Evolutionary conservation across 2,113 vertebrate species (phyloP), one percentile per base, ranked within the genome.

Genomic region (Philantomba maxwellii): DNA sequence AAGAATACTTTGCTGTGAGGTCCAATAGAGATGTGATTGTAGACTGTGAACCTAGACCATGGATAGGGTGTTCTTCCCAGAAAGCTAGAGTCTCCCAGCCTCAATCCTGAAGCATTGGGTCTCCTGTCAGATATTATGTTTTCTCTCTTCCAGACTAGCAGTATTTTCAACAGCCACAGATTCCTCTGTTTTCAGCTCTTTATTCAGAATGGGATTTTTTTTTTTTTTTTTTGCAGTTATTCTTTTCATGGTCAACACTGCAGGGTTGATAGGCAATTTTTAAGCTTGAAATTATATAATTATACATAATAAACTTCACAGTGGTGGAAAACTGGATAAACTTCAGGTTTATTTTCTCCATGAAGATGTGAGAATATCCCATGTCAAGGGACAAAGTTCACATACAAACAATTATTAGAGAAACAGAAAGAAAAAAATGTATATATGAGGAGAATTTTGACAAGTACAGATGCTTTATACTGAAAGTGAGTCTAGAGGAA

Each of bases 11-110:
- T 11, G 7, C 21, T 47, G 30, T 7, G 14, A 36, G 6, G 25
- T 19, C 21, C 6, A 14, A 1, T 0, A 23, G 11, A 36, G 45
- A 16, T 39, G 21, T 4, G 25, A 10, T 19, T 66, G 2, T 9
- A 10, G 26, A 30, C 0, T 30, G 23, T 36, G 55, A 16, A 3
- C 49, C 0, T 82, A 55, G 7, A 36, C 51, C 49, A 49, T 23
- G 17, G 78, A n/a, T n/a, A 3, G 12, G 1, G 7, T 28, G 7
- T 5, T 58, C 25, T 33, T 70, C 39, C 33, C 80, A 53, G 78
- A 62, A 53, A 7, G 1, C 1, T 43, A 51, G 28, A 5, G 21
- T 5, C 45, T 64, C 17, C 47, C 36, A 28, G 6, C 15, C n/a
- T 85, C 51, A 45, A n/a, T 43, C 15, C 7, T 3, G 8, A 49